A percentile compares a stretch with the other conserved stretches of the same genome.
Evolutionary conservation across 2,797 vertebrate genomes (phyloP).

Genomic region (Mus spretus): DNA sequence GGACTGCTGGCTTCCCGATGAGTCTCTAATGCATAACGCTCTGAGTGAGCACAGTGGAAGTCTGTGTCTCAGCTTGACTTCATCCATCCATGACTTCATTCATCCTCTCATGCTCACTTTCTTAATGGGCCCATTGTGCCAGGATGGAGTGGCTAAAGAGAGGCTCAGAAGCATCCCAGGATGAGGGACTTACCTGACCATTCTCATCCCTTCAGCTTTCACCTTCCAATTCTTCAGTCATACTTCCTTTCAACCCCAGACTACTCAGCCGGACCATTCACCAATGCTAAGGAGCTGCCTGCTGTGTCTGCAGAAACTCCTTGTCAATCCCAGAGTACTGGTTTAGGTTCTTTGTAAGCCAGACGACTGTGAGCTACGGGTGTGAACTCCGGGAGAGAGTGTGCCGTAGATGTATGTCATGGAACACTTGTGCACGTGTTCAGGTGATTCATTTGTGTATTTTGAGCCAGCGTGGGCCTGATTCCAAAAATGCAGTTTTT

Average conservation of each 20-base stretch:
- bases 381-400: neutral
- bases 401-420: neutral
- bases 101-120: neutral
- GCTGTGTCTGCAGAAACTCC: neutral
- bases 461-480: neutral
- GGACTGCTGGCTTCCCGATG: neutral
- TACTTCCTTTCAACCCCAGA: neutral
- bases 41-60: neutral
- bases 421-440: neutral
- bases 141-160: neutral
- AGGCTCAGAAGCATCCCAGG: neutral
- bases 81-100: neutral
- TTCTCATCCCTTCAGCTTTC: neutral
- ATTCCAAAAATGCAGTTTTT: constrained; percentile 56
- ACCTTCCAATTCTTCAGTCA: neutral
- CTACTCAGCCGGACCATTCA: neutral
- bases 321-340: neutral
- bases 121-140: neutral
- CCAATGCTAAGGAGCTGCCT: neutral
- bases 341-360: neutral
- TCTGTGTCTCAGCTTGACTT: neutral
- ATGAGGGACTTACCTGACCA: neutral
- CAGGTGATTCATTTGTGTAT: constrained; percentile 10
- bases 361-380: neutral
- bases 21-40: neutral